Conservation (phyloP, 92 coral and sea anemone genomes). For the Paragorgia papillata region DNA sequence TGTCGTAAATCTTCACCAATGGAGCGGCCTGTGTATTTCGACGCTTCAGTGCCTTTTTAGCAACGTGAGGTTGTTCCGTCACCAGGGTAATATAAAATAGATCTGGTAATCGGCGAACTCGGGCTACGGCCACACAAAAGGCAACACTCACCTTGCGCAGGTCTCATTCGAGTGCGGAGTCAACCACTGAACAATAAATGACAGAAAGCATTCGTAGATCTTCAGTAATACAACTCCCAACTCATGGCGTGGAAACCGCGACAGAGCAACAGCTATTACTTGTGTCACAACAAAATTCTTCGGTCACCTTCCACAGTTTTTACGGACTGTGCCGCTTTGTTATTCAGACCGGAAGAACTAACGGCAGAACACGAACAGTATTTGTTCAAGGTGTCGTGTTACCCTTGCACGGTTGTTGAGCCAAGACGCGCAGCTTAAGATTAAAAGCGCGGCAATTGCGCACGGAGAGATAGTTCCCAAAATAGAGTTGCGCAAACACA, state of each 20-base stretch:
- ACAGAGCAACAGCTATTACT: neutral
- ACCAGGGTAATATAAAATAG: too few relatives aligned
- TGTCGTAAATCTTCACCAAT: too few relatives aligned
- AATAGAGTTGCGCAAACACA: neutral
- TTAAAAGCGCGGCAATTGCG: neutral
- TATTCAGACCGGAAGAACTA: slow-evolving; percentile 19
- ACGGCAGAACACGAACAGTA: neutral
- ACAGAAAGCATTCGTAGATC: neutral
- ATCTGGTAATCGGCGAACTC: too few relatives aligned
- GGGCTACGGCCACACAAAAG: too few relatives aligned
- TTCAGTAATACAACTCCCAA: neutral
- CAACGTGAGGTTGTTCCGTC: too few relatives aligned
- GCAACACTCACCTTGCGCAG: slow-evolving; percentile 10
- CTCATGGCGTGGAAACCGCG: neutral
- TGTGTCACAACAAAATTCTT: neutral
- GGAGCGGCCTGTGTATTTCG: too few relatives aligned
- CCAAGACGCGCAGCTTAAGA: neutral
- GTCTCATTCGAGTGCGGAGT: slow-evolving; percentile 33
- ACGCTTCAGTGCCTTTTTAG: too few relatives aligned
- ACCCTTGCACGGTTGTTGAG: neutral
- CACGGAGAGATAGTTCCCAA: neutral
- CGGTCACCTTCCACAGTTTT: neutral
- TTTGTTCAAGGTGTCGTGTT: neutral
- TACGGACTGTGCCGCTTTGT: slow-evolving; percentile 36
- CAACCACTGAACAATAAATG: neutral